Base-by-base conservation (phyloP, 2,888 invertebrate species). In the Callimorpha dominula region DNA sequence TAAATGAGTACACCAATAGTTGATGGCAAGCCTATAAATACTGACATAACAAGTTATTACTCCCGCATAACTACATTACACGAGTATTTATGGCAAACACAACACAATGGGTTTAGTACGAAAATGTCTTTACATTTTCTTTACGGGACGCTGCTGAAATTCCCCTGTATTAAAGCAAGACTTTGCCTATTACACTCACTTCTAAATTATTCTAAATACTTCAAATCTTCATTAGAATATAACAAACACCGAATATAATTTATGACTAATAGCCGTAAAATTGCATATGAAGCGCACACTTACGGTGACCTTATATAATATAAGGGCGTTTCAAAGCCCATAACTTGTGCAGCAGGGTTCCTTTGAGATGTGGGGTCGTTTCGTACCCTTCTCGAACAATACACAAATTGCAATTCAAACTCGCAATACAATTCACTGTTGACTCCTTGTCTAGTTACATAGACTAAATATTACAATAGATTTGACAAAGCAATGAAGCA, bases 371-470 rank as follows among this genome's bases (percentile, higher is more conserved):
- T 82, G 81, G 84, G 87, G 89, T 72, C 46, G 68, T 78, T 80
- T 71, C 81, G 79, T 79, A 84, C 83, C 88, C 90, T 86, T 89
- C 89, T 89, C 85, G 85, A 89, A 92, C 90, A 88, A 89, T 87
- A 88, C 87, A 88, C 88, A 92, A 93, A 93, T 93, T 93, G 90
- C 92, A 88, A 89, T 91, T 89, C 86, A 87, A 90, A 88, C 85
- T 86, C 82, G 85, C 82, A 72, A 78, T 82, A 85, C 84, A 83
- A 88, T 88, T 86, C 85, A 84, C 81, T 78, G 78, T 73, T 14
- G 43, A 70, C 82, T 82, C 81, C 78, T 78, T 66, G 75, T 72
- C 76, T 75, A 73, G 42, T 68, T 12, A n/a, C 74, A 77, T 31
- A 83, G 85, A 82, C 73, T 65, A 76, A 67, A 57, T 62, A 46